Conservation (phyloP, 2,797 vertebrate species). For the Danio jaintianensis region DNA sequence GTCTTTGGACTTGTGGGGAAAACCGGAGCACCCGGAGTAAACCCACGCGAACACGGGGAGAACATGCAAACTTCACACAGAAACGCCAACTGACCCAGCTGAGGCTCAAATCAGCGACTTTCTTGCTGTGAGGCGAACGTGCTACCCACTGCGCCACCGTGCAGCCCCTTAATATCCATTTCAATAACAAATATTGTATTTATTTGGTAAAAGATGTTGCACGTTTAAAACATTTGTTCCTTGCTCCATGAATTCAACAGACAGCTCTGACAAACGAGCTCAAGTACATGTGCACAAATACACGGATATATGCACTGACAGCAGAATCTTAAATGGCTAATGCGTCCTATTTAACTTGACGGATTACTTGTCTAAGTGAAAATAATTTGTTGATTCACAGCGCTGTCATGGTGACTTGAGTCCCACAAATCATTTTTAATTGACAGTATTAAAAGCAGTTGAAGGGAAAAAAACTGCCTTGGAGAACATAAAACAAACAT, state of each 20-base stretch:
- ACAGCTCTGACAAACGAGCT: neutral
- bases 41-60: too few relatives aligned
- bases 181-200: neutral
- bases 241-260: neutral
- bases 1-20: too few relatives aligned
- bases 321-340: conserved; percentile 28
- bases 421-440: conserved; percentile 66
- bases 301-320: conserved; percentile 27
- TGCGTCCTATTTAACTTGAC: conserved; percentile 52
- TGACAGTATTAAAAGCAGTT: conserved; percentile 53
- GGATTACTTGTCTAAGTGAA: conserved; percentile 51
- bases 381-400: conserved; percentile 44
- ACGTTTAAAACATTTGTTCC: neutral
- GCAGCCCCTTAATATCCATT: too few relatives aligned
- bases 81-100: too few relatives aligned
- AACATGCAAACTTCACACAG: too few relatives aligned
- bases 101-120: too few relatives aligned
- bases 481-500: conserved; percentile 52
- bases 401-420: conserved; percentile 45
- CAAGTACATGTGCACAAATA: conserved; percentile 34
- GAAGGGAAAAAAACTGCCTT: conserved; percentile 23
- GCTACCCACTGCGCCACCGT: too few relatives aligned
- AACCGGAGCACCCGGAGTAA: too few relatives aligned
- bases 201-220: neutral
- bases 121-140: too few relatives aligned